Percentiles rank a stretch among this genome's conserved stretches.
These are phyloP conservation scores for Hafferia zeledoni DNA, from an alignment of 2,797 vertebrate species.

Conservation along the genomic window DNA sequence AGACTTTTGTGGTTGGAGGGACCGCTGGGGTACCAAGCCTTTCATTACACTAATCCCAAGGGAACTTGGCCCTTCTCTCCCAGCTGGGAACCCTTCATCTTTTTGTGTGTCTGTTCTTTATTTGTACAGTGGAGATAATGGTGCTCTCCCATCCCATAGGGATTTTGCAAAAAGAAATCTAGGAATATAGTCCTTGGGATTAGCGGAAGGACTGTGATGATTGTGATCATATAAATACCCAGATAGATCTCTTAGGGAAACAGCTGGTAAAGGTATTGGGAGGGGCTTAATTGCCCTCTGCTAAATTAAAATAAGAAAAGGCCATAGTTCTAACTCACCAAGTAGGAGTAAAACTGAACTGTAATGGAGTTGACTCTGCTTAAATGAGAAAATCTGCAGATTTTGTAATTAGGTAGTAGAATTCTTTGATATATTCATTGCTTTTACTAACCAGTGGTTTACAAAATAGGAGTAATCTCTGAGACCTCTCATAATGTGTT, in stretches of 20 bases:
- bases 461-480: conserved; percentile 17
- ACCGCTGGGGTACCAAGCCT: not conserved
- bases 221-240: not conserved
- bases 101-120: not conserved
- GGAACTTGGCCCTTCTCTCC: not conserved
- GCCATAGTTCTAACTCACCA: not conserved
- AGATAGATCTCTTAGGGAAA: conserved; percentile 16
- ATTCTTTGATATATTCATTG: conserved; percentile 18
- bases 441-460: conserved; percentile 20
- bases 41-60: not conserved
- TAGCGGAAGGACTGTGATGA: not conserved
- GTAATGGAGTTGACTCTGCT: conserved; percentile 1
- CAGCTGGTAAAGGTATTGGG: conserved; percentile 9
- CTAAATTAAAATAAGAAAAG: conserved; percentile 50
- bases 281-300: conserved; percentile 30
- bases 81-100: not conserved
- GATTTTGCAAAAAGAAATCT: conserved; percentile 17
- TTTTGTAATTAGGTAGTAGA: not conserved
- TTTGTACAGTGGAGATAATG: not conserved
- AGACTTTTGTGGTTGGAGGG: not conserved
- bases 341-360: not conserved
- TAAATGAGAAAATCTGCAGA: conserved; percentile 27
- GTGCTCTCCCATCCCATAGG: not conserved
- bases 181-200: conserved; percentile 16
- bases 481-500: not conserved